Percentiles rank a stretch among this genome's conserved stretches.
phyloP scores from a whole-genome alignment of 2,888 invertebrate genomes.

The Agrypnus murinus region DNA sequence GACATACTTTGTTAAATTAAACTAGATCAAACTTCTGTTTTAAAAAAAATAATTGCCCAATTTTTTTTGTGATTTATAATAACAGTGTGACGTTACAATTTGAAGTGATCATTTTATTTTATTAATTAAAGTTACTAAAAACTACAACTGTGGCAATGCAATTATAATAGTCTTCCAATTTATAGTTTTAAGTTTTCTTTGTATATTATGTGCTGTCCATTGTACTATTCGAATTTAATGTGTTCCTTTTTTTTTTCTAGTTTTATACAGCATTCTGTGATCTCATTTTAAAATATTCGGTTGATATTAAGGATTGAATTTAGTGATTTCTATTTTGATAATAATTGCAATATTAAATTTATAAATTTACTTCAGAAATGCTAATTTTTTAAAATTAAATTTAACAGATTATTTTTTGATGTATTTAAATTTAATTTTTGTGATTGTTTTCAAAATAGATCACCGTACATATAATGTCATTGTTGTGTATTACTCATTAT shows the following conservation, averaged over 20 bases:
- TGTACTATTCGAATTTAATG: conserved; percentile 31
- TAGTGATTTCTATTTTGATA: not conserved
- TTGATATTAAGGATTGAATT: not conserved
- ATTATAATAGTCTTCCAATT: conserved; percentile 37
- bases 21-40: not conserved
- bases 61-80: not conserved
- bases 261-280: conserved; percentile 34
- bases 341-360: too few species aligned
- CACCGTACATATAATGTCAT: too few species aligned
- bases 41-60: not conserved
- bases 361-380: too few species aligned
- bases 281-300: conserved; percentile 27
- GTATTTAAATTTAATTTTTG: too few species aligned
- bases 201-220: conserved; percentile 13
- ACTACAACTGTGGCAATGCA: conserved; percentile 19
- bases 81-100: not conserved
- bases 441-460: too few species aligned
- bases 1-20: not conserved
- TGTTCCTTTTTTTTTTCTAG: conserved; percentile 38
- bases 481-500: too few species aligned
- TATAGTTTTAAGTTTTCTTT: conserved; percentile 14
- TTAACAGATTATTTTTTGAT: too few species aligned
- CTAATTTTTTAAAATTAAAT: too few species aligned
- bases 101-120: conserved; percentile 29
- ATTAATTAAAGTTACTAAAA: conserved; percentile 14